Conservation (phyloP, 2,113 vertebrate genomes). For the Illadopsis cleaveri region DNA sequence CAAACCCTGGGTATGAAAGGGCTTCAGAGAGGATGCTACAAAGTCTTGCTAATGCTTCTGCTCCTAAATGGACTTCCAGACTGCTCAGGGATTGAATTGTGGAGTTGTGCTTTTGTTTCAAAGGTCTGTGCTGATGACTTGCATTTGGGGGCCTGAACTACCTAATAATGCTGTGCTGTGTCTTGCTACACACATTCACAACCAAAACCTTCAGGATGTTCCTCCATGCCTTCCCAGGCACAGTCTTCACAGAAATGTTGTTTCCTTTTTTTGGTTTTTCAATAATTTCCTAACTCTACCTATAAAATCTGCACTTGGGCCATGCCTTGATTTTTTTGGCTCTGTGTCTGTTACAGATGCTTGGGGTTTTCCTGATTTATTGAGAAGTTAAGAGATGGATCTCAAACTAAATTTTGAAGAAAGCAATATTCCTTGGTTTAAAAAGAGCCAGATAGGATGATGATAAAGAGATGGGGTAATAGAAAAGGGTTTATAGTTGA, state of each 20-base stretch:
- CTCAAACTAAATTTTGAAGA: constrained; percentile 53
- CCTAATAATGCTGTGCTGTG: neutral
- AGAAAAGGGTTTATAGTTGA: constrained; percentile 81
- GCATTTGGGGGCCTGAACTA: neutral
- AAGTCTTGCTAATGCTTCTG: neutral
- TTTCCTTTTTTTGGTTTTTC: neutral
- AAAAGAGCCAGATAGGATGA: constrained; percentile 62
- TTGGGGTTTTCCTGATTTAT: constrained; percentile 35
- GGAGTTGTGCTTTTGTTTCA: neutral
- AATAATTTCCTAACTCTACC: neutral
- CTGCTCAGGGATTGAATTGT: neutral
- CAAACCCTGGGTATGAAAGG: neutral
- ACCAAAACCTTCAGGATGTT: neutral
- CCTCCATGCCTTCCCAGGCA: neutral
- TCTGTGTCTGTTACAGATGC: neutral
- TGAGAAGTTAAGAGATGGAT: constrained; percentile 35
- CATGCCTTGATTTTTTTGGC: neutral
- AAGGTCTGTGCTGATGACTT: neutral
- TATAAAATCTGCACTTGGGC: neutral
- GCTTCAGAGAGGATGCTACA: neutral
- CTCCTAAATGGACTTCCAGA: neutral
- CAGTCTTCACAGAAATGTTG: neutral
- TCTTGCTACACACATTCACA: neutral
- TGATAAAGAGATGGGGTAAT: constrained; percentile 69
- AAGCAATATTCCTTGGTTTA: constrained; percentile 61